Evolutionary conservation across 2,797 vertebrate genomes (phyloP).

Genomic region (Arctocebus calabarensis): DNA sequence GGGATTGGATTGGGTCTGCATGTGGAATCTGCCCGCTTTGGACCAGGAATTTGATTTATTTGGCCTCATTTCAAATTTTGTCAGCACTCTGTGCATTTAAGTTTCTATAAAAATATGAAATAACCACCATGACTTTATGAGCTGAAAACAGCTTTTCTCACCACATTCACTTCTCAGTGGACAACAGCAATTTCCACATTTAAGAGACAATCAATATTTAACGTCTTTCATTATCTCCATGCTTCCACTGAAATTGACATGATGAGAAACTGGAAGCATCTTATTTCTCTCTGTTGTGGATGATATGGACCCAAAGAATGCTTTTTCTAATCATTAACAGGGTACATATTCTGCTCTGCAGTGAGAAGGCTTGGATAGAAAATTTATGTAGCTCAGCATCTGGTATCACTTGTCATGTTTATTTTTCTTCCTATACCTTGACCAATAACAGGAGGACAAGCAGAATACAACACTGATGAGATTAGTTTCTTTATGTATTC

Average conservation of each 20-base stretch:
- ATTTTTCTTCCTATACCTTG: neutral
- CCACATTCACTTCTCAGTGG: constrained; percentile 47
- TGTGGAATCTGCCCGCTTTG: constrained; percentile 55
- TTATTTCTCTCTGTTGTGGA: constrained; percentile 4
- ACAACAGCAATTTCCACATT: constrained; percentile 41
- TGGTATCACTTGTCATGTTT: neutral
- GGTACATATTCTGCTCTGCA: neutral
- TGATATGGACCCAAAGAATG: neutral
- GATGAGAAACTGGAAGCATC: constrained; percentile 2
- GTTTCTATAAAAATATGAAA: constrained; percentile 77
- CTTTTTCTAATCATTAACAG: constrained; percentile 43
- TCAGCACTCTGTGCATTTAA: constrained; percentile 74
- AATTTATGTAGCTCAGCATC: neutral
- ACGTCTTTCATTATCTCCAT: constrained; percentile 23
- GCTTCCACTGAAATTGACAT: neutral
- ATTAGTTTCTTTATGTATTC: neutral
- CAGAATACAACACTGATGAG: constrained; percentile 19
- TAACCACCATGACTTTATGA: constrained; percentile 76
- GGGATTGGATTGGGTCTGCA: constrained; percentile 8
- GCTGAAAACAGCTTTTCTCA: constrained; percentile 76
- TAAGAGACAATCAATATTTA: constrained; percentile 37
- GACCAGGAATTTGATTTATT: constrained; percentile 64
- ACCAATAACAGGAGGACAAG: constrained; percentile 36
- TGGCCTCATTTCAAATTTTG: constrained; percentile 76
- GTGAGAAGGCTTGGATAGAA: neutral